Evolutionary conservation across 2,113 vertebrate genomes (phyloP).

Genomic region (Gymnorhina tibicen): DNA sequence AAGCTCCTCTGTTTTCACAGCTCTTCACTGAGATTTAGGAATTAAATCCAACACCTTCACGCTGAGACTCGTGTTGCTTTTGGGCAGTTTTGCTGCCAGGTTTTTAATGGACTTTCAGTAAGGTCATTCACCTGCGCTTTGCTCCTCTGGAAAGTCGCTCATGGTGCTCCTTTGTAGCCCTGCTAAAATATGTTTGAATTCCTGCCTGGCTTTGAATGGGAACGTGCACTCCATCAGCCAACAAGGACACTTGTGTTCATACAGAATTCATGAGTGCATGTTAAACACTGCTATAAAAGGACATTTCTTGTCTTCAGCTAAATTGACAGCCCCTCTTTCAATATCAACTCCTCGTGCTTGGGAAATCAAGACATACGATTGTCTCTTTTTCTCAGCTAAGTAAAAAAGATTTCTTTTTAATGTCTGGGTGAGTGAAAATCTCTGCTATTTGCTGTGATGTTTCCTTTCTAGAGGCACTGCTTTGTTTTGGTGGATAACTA

Average conservation of each 20-base stretch:
- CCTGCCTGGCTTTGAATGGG: neutral
- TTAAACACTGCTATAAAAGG: slow-evolving; percentile 1
- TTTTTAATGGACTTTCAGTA: neutral
- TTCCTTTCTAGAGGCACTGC: neutral
- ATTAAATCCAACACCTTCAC: neutral
- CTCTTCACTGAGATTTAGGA: neutral
- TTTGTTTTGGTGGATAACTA: slow-evolving; percentile 5
- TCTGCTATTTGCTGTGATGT: neutral
- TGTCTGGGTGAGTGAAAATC: neutral
- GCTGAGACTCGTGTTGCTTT: fast-evolving
- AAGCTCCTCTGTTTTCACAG: neutral
- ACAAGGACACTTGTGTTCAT: neutral
- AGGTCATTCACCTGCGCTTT: neutral
- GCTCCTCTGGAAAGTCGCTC: neutral
- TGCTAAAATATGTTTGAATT: neutral
- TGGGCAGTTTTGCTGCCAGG: neutral
- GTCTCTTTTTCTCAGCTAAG: neutral
- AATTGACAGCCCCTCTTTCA: neutral
- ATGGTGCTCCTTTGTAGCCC: fast-evolving
- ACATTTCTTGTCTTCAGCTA: neutral
- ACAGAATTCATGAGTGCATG: neutral
- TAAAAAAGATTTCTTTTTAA: neutral
- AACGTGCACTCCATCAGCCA: neutral
- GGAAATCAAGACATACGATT: neutral
- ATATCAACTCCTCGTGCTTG: neutral